Evolutionary conservation across 2,113 vertebrate species (phyloP), one percentile per base, ranked within the genome.

Genomic region (Megaceryle torquata): DNA sequence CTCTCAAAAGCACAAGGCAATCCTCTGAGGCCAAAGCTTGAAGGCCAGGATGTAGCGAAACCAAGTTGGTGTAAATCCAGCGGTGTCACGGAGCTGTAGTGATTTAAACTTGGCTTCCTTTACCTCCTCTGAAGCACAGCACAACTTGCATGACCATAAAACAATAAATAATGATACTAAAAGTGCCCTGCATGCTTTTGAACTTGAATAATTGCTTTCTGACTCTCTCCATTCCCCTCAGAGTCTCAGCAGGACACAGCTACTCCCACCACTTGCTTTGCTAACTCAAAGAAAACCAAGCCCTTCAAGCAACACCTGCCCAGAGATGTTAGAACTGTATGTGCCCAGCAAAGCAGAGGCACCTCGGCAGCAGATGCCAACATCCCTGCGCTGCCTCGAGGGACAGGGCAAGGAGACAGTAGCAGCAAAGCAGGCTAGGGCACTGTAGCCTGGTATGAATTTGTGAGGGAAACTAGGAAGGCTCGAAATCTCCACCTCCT

Each of bases 101-200:
- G 90, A 93, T 96, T 88, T 93, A 96, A 60, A 81, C 1, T 43
- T 21, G 43, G 33, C 33, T 87, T 1, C 7, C 51, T 86, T 74
- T 69, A 50, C 77, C 43, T 91, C 74, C 88, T 87, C 54, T 0
- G 0, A 67, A 88, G 82, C 8, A 0, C 51, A 68, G 74, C 43
- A 37, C 83, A 72, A 82, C 77, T 84, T 15, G 6, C 0, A 2
- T 61, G 81, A 68, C 83, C 37, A 57, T 68, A 91, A 92, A 96
- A 63, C 60, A 93, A 86, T 88, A 94, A 93, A 82, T 93, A 96
- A 95, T 57, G 59, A 83, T 39, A 91, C 95, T 92, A 91, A 94
- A 91, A 95, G 68, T 83, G 41, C 39, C 80, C 64, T 67, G 72
- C 37, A 70, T 7, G 2, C 44, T 59, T 95, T 78, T 65, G 39